Evolutionary conservation across 2,888 invertebrate species (phyloP).

Genomic region (Hypomecis punctinalis): DNA sequence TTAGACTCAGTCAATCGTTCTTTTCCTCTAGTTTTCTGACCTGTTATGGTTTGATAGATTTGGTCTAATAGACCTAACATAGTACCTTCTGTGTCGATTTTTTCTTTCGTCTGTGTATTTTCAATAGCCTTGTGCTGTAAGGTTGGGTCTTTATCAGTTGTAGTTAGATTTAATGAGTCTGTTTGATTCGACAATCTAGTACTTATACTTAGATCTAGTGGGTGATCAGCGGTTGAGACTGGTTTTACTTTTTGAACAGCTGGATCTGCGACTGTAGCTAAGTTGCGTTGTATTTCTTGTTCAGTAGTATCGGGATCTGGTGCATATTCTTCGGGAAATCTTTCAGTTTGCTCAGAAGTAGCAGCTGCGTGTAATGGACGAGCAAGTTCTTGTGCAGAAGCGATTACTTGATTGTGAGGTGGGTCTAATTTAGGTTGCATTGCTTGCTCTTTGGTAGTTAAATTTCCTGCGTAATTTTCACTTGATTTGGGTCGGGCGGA

Average conservation of each 20-base stretch:
- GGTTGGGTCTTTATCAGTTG: neutral
- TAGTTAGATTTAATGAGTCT: neutral
- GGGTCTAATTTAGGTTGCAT: neutral
- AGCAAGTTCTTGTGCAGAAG: no score
- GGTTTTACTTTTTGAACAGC: no score
- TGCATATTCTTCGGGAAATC: no score
- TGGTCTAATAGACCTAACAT: neutral
- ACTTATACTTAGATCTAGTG: neutral
- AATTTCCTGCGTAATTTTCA: no score
- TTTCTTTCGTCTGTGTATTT: neutral
- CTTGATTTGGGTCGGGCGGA: no score
- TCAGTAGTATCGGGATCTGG: no score
- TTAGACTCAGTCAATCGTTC: neutral
- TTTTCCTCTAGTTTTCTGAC: neutral
- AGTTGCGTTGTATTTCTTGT: neutral
- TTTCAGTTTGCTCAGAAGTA: neutral
- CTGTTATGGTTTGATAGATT: constrained; percentile 4
- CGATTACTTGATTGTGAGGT: no score
- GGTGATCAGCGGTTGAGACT: neutral
- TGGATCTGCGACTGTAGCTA: neutral
- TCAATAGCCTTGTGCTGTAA: neutral
- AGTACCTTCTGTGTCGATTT: neutral
- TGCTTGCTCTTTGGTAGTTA: neutral
- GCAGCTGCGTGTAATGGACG: neutral
- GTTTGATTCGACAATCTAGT: neutral